These are phyloP conservation scores for Delichon dasypus DNA, from an alignment of 2,797 vertebrate species.

Conservation along the genomic window DNA sequence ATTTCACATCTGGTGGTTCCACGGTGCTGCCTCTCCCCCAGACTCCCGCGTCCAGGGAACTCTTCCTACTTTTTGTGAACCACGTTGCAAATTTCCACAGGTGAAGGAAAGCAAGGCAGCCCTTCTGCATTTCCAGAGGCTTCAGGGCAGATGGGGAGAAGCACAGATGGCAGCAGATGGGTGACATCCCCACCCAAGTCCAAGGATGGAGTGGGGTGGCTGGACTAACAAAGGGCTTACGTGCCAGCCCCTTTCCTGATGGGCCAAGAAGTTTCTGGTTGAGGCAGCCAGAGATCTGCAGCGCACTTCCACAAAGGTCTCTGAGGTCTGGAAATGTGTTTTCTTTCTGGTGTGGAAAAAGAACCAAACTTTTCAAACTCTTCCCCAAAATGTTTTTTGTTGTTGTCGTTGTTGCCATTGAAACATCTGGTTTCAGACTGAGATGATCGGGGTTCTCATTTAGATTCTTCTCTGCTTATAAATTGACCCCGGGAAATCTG, in stretches of 20 bases:
- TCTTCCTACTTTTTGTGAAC: not conserved
- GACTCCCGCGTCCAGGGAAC: not conserved
- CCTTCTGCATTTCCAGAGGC: not conserved
- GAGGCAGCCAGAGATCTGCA: not conserved
- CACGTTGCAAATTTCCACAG: not conserved
- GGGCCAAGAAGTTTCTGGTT: not conserved
- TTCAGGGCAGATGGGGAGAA: not conserved
- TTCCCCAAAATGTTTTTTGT: not conserved
- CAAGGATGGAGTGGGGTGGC: not conserved
- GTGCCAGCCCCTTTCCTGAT: accelerated
- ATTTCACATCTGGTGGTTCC: not conserved
- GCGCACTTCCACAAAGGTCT: not conserved
- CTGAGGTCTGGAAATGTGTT: constrained; percentile 9
- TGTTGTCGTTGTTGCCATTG: not conserved
- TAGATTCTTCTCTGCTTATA: constrained; percentile 16
- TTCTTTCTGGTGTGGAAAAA: not conserved
- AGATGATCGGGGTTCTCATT: not conserved
- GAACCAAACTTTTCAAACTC: not conserved
- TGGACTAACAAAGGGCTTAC: not conserved
- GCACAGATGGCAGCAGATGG: not conserved
- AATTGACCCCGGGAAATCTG: constrained; percentile 53
- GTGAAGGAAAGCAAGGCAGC: not conserved
- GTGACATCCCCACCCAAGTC: not conserved
- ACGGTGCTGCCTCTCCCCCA: not conserved
- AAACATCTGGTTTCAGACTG: constrained; percentile 47